phyloP scores from a whole-genome alignment of 2,888 invertebrate genomes.

The Temnothorax ravouxi region DNA sequence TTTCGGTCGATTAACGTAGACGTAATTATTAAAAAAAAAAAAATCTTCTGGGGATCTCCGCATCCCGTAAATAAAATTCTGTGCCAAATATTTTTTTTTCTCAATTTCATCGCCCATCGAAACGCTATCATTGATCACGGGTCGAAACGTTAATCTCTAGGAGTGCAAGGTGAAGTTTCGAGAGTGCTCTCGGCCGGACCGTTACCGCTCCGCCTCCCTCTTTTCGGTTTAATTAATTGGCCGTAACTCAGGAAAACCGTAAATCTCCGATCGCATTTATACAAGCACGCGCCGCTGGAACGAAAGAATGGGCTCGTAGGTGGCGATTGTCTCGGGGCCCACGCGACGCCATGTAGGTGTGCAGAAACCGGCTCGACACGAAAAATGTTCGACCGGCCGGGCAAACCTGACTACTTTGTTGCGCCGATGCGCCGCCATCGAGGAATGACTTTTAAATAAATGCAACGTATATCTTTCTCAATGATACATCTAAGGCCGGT shows the following conservation, averaged over 20 bases:
- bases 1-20: background rate
- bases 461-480: background rate
- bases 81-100: background rate
- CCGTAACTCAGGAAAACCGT: constrained; percentile 84
- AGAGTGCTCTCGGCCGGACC: constrained; percentile 55
- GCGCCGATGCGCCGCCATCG: constrained; percentile 9
- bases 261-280: constrained; percentile 80
- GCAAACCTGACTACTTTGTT: constrained; percentile 44
- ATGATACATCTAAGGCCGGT: background rate
- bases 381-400: constrained; percentile 41
- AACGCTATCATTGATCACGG: constrained; percentile 21
- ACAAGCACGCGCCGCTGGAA: constrained; percentile 56
- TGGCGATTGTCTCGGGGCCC: constrained; percentile 85
- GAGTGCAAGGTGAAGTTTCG: constrained; percentile 13
- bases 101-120: background rate
- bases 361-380: constrained; percentile 70
- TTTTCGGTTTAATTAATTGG: constrained; percentile 82
- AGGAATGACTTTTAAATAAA: background rate
- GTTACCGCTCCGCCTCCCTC: constrained; percentile 63
- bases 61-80: background rate
- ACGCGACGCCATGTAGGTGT: constrained; percentile 81
- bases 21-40: background rate
- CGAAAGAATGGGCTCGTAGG: constrained; percentile 82
- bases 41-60: background rate
- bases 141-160: constrained; percentile 37